Evolutionary conservation across 2,113 vertebrate genomes (phyloP).

Genomic region (Heterotilapia buettikoferi): DNA sequence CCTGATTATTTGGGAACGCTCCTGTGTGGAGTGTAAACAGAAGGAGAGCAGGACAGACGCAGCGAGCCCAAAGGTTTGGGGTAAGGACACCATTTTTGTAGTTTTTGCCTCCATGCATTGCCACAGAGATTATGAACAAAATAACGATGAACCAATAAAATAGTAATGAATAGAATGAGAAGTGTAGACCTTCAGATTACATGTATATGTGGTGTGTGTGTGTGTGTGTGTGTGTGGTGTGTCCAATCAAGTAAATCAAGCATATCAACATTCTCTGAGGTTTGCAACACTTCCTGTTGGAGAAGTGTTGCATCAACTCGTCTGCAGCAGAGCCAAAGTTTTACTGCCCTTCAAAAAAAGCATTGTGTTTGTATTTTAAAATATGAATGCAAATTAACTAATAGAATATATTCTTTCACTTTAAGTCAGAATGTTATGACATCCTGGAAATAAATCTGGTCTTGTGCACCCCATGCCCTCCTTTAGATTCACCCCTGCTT

Average conservation of each 20-base stretch:
- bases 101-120: too few relatives aligned
- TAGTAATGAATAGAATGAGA: too few relatives aligned
- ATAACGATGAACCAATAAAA: too few relatives aligned
- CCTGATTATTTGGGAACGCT: not conserved
- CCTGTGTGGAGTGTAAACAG: not conserved
- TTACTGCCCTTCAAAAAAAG: not conserved
- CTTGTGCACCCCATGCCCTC: not conserved
- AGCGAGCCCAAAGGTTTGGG: rapidly evolving
- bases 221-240: not conserved
- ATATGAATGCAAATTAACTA: not conserved
- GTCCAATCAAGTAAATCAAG: too few relatives aligned
- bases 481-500: not conserved
- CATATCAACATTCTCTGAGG: not conserved
- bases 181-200: not conserved
- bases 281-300: not conserved
- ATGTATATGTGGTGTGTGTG: not conserved
- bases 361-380: not conserved
- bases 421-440: not conserved
- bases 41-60: not conserved
- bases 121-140: too few relatives aligned
- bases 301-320: not conserved
- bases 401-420: not conserved
- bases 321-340: not conserved
- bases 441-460: not conserved
- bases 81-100: rapidly evolving